phyloP scores from a whole-genome alignment of 23 tunicate genomes.

The Styela plicata region DNA sequence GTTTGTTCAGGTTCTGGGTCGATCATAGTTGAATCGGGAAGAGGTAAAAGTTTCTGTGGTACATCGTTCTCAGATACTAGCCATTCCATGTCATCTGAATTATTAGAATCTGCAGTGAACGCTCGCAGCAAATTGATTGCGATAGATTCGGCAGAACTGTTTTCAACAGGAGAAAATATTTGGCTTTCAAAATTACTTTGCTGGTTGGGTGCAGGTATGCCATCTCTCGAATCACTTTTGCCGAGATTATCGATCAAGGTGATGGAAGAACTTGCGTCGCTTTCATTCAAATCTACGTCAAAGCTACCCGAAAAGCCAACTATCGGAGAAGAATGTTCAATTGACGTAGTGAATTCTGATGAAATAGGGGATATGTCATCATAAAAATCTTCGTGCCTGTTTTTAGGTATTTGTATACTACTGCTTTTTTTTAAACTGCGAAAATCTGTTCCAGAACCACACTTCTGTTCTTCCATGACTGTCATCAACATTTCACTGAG shows the following conservation, averaged over 20 bases:
- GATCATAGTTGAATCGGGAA: conserved; percentile 49
- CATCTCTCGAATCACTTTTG: background rate
- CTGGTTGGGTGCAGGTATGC: background rate
- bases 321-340: conserved; percentile 1
- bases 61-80: conserved; percentile 65
- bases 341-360: background rate
- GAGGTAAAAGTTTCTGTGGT: conserved; percentile 79
- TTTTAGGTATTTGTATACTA: background rate
- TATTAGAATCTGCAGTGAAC: conserved; percentile 12
- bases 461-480: conserved; percentile 55
- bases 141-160: conserved; percentile 44
- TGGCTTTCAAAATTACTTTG: background rate
- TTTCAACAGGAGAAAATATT: background rate
- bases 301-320: background rate
- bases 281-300: background rate
- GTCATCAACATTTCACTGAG: conserved; percentile 59
- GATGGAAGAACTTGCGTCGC: background rate
- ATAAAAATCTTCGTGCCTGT: background rate
- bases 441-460: background rate
- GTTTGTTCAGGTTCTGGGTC: conserved; percentile 35
- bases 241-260: background rate
- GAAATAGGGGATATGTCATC: background rate
- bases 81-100: conserved; percentile 37
- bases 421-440: background rate
- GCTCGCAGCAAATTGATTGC: conserved; percentile 62